phyloP scores from a whole-genome alignment of 2,888 invertebrate genomes.

The Ennomos erosarius region DNA sequence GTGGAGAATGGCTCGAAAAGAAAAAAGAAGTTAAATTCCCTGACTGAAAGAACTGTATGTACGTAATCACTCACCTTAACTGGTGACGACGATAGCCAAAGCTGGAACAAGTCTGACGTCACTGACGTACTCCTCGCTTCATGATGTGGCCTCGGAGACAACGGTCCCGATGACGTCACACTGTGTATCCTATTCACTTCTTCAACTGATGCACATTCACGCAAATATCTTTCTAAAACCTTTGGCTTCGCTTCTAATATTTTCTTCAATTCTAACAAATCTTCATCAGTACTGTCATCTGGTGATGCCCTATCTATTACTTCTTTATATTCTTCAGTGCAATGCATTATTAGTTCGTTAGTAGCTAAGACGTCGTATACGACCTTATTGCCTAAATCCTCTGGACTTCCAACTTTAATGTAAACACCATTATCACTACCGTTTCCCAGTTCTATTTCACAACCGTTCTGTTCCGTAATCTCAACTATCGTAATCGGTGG shows the following conservation, averaged over 20 bases:
- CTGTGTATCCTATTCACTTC: slow-evolving; percentile 86
- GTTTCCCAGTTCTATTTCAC: slow-evolving; percentile 68
- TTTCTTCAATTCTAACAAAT: slow-evolving; percentile 69
- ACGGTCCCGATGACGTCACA: slow-evolving; percentile 81
- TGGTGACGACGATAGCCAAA: slow-evolving; percentile 93
- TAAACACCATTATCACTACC: slow-evolving; percentile 69
- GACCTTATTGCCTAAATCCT: slow-evolving; percentile 73
- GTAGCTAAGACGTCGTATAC: slow-evolving; percentile 69
- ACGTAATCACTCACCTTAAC: slow-evolving; percentile 84
- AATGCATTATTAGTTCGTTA: slow-evolving; percentile 68
- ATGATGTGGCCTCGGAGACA: slow-evolving; percentile 76
- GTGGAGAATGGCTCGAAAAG: too few relatives aligned
- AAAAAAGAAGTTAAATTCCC: too few relatives aligned
- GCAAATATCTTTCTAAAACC: slow-evolving; percentile 90
- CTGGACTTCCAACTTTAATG: slow-evolving; percentile 66
- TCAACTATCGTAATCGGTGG: slow-evolving; percentile 79
- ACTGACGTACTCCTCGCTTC: slow-evolving; percentile 89
- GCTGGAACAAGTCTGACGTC: slow-evolving; percentile 93
- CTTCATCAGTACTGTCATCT: slow-evolving; percentile 74
- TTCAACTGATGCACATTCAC: slow-evolving; percentile 89
- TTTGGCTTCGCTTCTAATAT: slow-evolving; percentile 85
- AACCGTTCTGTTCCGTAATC: slow-evolving; percentile 80
- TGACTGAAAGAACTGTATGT: too few relatives aligned
- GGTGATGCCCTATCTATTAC: slow-evolving; percentile 74
- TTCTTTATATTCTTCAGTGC: slow-evolving; percentile 70